Evolutionary conservation across 2,113 vertebrate species (phyloP).

Genomic region (Gymnogyps californianus): DNA sequence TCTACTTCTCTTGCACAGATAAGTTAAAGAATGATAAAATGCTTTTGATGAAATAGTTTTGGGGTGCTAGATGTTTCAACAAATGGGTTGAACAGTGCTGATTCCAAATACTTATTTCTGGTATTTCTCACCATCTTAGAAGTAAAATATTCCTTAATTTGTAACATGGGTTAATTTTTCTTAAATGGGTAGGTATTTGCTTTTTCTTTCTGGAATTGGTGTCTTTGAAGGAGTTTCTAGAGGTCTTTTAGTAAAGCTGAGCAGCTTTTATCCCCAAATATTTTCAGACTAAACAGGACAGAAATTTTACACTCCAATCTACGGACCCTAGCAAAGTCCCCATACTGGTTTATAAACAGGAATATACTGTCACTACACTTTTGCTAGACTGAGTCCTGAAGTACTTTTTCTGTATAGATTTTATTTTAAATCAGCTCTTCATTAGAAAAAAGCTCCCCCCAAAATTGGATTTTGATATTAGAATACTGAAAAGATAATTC

Average conservation of each 20-base stretch:
- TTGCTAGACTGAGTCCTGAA: not conserved
- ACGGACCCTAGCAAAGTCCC: not conserved
- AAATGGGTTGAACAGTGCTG: not conserved
- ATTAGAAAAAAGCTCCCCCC: not conserved
- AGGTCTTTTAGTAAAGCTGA: not conserved
- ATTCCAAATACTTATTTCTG: not conserved
- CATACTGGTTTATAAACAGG: not conserved
- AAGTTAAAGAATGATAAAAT: not conserved
- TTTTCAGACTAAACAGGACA: not conserved
- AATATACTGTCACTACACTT: not conserved
- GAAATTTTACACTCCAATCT: not conserved
- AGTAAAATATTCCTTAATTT: not conserved
- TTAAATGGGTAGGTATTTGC: not conserved
- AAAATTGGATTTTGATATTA: not conserved
- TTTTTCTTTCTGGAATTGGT: not conserved
- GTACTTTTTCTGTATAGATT: not conserved
- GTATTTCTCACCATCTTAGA: not conserved
- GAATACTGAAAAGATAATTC: not conserved
- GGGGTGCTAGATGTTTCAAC: not conserved
- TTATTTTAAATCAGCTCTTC: not conserved
- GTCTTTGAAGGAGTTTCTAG: not conserved
- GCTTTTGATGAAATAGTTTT: not conserved
- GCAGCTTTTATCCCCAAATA: not conserved
- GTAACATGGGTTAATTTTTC: not conserved
- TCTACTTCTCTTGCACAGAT: not conserved